These are phyloP conservation scores for Drosophila sordidapex DNA, from an alignment of 2,888 invertebrate genomes.

Conservation along the genomic window DNA sequence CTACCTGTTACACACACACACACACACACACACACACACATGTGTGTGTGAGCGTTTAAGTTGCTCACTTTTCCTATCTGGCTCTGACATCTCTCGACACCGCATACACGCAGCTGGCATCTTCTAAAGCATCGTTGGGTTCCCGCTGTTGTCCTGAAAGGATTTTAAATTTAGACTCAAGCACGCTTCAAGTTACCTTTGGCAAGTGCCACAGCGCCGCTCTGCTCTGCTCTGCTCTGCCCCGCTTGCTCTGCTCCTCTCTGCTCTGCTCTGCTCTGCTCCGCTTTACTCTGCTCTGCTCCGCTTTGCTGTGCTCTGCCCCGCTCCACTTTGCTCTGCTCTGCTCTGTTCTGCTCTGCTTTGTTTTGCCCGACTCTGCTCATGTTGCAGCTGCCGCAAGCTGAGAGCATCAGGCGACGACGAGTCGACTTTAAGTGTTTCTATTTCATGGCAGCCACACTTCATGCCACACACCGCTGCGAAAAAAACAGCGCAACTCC, in stretches of 20 bases:
- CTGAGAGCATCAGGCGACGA: conserved; percentile 26
- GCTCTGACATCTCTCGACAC: conserved; percentile 19
- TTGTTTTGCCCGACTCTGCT: neutral
- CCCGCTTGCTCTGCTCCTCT: too few relatives aligned
- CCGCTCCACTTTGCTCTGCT: neutral
- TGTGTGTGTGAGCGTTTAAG: conserved; percentile 19
- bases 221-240: neutral
- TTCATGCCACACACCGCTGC: conserved; percentile 16
- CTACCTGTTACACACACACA: conserved; percentile 49
- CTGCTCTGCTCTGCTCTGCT: neutral
- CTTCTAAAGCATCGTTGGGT: neutral
- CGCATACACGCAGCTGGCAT: conserved; percentile 13
- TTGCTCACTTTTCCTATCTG: conserved; percentile 52
- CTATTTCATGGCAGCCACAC: conserved; percentile 50
- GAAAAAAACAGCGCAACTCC: conserved; percentile 41
- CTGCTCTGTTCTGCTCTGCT: accelerated
- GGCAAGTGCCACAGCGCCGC: conserved; percentile 46
- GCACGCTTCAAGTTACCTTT: conserved; percentile 63
- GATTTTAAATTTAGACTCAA: conserved; percentile 68
- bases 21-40: conserved; percentile 22
- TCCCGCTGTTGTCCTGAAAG: conserved; percentile 53
- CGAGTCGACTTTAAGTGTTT: conserved; percentile 54
- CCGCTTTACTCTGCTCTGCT: accelerated
- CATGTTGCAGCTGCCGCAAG: conserved; percentile 19
- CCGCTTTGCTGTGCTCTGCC: neutral